phyloP scores from a whole-genome alignment of 2,797 vertebrate species.

The Hydrocynus forskahlii region DNA sequence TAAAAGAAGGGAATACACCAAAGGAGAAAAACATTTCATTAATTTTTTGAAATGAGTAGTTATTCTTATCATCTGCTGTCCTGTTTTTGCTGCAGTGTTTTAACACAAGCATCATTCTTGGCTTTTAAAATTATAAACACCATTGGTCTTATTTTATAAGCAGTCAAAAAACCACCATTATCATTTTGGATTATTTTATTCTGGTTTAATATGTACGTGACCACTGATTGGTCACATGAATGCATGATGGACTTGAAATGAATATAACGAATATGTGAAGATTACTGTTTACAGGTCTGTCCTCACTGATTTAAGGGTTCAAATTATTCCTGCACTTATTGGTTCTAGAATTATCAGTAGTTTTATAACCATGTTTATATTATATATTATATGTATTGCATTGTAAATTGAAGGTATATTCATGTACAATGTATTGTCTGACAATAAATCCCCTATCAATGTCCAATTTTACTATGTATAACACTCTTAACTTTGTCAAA shows the following conservation, averaged over 20 bases:
- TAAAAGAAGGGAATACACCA: not conserved
- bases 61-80: not conserved
- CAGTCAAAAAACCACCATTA: not conserved
- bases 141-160: not conserved
- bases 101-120: not conserved
- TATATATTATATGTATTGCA: conserved; percentile 35
- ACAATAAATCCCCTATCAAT: not conserved
- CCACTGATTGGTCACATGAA: conserved; percentile 15
- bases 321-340: not conserved
- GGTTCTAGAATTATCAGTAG: not conserved
- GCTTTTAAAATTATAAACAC: not conserved
- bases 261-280: conserved; percentile 32
- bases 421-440: conserved; percentile 7
- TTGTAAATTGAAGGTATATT: conserved; percentile 15
- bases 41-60: not conserved
- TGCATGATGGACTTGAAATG: conserved; percentile 19
- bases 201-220: conserved; percentile 39
- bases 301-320: conserved; percentile 1
- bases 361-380: conserved; percentile 8
- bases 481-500: conserved; percentile 24
- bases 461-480: not conserved
- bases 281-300: conserved; percentile 2
- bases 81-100: not conserved
- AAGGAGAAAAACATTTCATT: not conserved
- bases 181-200: conserved; percentile 44